Evolutionary conservation across 1,140 invertebrate genomes (phyloP), one percentile per base, ranked within the genome.

Genomic region (Reticulitermes speratus): DNA sequence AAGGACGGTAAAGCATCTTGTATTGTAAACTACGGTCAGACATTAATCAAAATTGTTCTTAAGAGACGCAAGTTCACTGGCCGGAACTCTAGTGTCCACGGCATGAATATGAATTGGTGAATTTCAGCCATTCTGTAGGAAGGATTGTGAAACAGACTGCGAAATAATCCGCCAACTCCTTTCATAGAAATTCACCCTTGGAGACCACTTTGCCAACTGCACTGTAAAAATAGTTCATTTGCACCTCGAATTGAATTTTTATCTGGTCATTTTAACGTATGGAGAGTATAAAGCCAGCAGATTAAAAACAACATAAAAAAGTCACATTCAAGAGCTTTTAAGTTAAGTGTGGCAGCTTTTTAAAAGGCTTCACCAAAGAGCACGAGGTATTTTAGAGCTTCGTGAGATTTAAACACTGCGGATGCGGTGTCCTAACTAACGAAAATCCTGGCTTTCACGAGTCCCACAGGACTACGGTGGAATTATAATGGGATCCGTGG

Each of bases 1-100:
- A 75, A 30, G 59, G 59, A 65, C 21, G 11, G 14, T 30, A 75
- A 25, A 25, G 65, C 65, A 75, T 11, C 65, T 75, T 75, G n/a
- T 75, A 75, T 30, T 75, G 7, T 14, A 75, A 75, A 75, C 65
- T 25, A 75, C 25, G n/a, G 14, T 48, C 19, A 12, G n/a, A 75
- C 25, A 75, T 75, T 75, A 75, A 75, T 75, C 65, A 75, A 75
- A 75, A 75, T 75, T 75, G 65, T 30, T 75, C 65, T 30, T 75
- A 55, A 38, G 52, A 55, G 3, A 55, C 52, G 19, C 19, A 55
- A 55, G 52, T 55, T 55, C 52, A 55, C 52, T 55, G 52, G 52
- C 52, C 52, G 52, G 52, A 55, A 55, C 52, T 55, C 19, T 55
- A 21, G 52, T 55, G 52, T 21, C 52, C 52, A 55, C 9, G 9